phyloP scores from a whole-genome alignment of 2,113 vertebrate species.

The Merops nubicus region DNA sequence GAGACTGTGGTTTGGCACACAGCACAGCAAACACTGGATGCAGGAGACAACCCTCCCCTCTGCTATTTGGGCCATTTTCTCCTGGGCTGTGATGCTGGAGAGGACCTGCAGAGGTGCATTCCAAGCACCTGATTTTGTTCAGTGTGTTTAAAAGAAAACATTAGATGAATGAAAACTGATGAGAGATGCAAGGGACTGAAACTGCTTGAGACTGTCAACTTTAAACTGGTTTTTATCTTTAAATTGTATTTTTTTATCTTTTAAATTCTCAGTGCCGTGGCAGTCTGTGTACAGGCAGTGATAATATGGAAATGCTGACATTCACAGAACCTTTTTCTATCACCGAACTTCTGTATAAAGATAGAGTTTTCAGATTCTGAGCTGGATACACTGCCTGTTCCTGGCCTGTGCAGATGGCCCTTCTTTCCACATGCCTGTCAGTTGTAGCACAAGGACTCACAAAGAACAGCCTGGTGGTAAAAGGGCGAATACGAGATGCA shows the following conservation, averaged over 20 bases:
- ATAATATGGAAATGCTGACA: constrained; percentile 57
- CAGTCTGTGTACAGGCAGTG: constrained; percentile 1
- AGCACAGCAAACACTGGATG: not conserved
- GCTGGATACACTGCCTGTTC: not conserved
- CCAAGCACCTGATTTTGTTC: not conserved
- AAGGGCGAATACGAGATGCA: not conserved
- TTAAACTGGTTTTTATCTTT: constrained; percentile 32
- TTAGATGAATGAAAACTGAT: not conserved
- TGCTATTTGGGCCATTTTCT: not conserved
- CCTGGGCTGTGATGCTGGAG: not conserved
- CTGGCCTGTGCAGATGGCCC: not conserved
- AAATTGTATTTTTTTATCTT: constrained; percentile 21
- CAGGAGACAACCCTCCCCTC: not conserved
- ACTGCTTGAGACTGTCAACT: not conserved
- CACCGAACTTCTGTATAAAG: constrained; percentile 9
- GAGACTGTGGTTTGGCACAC: not conserved
- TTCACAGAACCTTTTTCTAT: constrained; percentile 36
- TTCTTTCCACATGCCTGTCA: not conserved
- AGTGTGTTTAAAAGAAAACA: constrained; percentile 11
- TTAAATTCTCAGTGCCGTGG: constrained; percentile 5
- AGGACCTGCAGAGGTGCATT: not conserved
- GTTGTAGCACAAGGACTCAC: not conserved
- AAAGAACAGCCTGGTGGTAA: not conserved
- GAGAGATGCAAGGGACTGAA: not conserved
- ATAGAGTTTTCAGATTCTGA: not conserved